These are phyloP conservation scores for Gadus macrocephalus DNA, from an alignment of 2,113 vertebrate species.

Conservation along the genomic window DNA sequence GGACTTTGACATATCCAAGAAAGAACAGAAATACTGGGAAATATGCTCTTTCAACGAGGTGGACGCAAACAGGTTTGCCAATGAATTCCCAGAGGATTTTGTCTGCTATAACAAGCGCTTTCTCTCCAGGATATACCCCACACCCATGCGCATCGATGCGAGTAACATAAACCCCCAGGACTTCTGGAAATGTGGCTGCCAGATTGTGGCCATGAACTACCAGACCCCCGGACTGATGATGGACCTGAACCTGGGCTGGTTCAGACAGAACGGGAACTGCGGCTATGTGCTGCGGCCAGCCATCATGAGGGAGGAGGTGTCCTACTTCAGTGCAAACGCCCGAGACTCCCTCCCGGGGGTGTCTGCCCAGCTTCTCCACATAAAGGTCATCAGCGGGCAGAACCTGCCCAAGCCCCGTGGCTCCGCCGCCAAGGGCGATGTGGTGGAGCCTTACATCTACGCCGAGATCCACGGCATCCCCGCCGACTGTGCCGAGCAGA, in stretches of 20 bases:
- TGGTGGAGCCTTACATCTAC: constrained; percentile 89
- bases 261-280: constrained; percentile 87
- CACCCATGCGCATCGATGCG: constrained; percentile 88
- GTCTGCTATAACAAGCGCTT: constrained; percentile 90
- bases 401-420: constrained; percentile 89
- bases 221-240: constrained; percentile 90
- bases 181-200: constrained; percentile 94
- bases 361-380: constrained; percentile 86
- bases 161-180: constrained; percentile 95
- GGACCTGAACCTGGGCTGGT: constrained; percentile 90
- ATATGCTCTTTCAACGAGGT: constrained; percentile 90
- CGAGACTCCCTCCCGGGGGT: constrained; percentile 86
- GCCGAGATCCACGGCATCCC: constrained; percentile 90
- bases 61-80: constrained; percentile 83
- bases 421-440: constrained; percentile 88
- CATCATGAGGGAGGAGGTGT: constrained; percentile 91
- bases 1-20: constrained; percentile 82
- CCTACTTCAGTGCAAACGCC: constrained; percentile 90
- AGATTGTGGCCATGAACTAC: constrained; percentile 93
- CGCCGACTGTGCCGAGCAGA: constrained; percentile 85
- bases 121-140: constrained; percentile 85
- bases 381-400: constrained; percentile 90
- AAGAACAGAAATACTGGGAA: constrained; percentile 84
- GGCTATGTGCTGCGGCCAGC: constrained; percentile 87
- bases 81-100: constrained; percentile 87